Percentiles rank a stretch among this genome's conserved stretches.
These are phyloP conservation scores for Darevskia mixta DNA, from an alignment of 2,797 vertebrate genomes.

Conservation along the genomic window DNA sequence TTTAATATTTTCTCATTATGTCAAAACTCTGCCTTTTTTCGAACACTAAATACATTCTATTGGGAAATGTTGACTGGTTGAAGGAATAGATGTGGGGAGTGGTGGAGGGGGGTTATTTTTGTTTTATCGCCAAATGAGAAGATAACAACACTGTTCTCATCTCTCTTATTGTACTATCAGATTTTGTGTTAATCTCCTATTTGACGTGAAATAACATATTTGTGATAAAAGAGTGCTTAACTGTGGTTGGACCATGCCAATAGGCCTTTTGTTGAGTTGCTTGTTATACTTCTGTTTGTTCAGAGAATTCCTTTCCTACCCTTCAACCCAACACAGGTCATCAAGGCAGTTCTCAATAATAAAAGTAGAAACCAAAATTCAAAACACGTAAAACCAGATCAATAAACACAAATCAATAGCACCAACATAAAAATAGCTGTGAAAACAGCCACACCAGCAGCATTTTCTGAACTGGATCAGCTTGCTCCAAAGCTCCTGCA, in stretches of 20 bases:
- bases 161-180: neutral
- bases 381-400: neutral
- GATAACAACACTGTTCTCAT: neutral
- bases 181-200: neutral
- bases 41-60: neutral
- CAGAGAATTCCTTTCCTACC: neutral
- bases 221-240: no score
- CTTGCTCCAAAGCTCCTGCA: neutral
- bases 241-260: neutral
- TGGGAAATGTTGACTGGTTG: neutral
- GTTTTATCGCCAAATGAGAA: neutral
- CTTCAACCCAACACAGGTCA: neutral
- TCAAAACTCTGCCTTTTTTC: neutral
- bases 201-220: neutral
- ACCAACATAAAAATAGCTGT: neutral
- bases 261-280: neutral
- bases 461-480: neutral
- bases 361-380: neutral
- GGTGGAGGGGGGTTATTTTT: neutral
- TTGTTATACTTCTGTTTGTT: neutral
- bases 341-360: neutral
- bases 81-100: neutral
- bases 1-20: conserved; percentile 9
- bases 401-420: neutral
- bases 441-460: neutral